A percentile compares a stretch with the other conserved stretches of the same genome.
Conservation (phyloP, 1,140 invertebrate species). For the Drosophila sproati region DNA sequence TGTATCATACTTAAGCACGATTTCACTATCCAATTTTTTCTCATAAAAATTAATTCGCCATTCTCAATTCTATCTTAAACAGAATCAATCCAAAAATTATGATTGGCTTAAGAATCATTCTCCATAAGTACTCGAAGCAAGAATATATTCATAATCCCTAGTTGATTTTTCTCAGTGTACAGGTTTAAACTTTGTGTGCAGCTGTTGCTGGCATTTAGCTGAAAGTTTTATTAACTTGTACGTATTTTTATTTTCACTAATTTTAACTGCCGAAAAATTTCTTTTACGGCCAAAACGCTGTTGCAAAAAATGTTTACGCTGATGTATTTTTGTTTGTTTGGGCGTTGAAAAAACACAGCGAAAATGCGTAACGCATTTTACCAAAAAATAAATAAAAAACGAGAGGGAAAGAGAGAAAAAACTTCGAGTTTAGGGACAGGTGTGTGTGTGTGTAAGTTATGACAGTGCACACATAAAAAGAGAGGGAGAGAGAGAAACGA, state of each 20-base stretch:
- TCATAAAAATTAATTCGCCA: too few relatives aligned
- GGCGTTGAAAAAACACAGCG: slow-evolving; percentile 24
- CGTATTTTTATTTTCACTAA: slow-evolving; percentile 30
- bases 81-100: too few relatives aligned
- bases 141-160: not conserved
- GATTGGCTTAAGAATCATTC: too few relatives aligned
- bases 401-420: slow-evolving; percentile 23
- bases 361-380: slow-evolving; percentile 77
- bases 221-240: slow-evolving; percentile 38
- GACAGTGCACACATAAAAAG: slow-evolving; percentile 51
- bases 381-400: slow-evolving; percentile 34
- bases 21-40: too few relatives aligned
- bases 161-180: not conserved
- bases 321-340: slow-evolving; percentile 41
- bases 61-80: too few relatives aligned
- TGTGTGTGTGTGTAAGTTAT: slow-evolving; percentile 57
- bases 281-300: slow-evolving; percentile 54
- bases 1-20: too few relatives aligned
- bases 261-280: slow-evolving; percentile 2
- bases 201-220: slow-evolving; percentile 41
- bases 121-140: not conserved
- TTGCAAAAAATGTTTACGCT: slow-evolving; percentile 58
- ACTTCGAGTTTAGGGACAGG: slow-evolving; percentile 48
- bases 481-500: slow-evolving; percentile 3
- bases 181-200: slow-evolving; percentile 7